Base-by-base conservation (phyloP, 1,140 invertebrate genomes). In the Microplitis mediator region DNA sequence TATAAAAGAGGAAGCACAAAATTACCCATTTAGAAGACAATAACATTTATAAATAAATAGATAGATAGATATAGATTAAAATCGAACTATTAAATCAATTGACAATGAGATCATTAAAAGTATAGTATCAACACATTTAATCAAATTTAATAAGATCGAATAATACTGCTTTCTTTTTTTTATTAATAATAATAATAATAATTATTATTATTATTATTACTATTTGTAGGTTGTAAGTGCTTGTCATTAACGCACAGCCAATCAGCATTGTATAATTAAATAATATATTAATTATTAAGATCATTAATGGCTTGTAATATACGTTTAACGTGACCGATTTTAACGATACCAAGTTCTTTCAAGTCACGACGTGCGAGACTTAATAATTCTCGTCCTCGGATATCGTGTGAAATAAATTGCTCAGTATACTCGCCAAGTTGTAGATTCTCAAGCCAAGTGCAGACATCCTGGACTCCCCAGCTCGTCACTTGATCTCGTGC, bases 271-370 rank as follows among this genome's bases (percentile, higher is more conserved):
- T 23, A 11, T 11, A 23, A 32, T 58, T 58, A 23, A 58, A 23
- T 31, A 58, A 6, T 11, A 45, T 3, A 72, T 82, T 78, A 86
- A 76, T 82, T 86, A 71, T 89, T 90, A 8, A 97, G 88, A 84
- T 97, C 96, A 83, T 95, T 95, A 68, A 97, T 96, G 13, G 94
- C 95, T 84, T 97, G 94, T 71, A 97, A 91, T 73, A 99, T 95
- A 75, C 97, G 90, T 85, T 98, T 99, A 3, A 98, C 92, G 82
- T 99, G 97, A 4, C 97, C 97, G 39, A 98, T 91, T 88, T 98
- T 99, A 2, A 92, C 94, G 32, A 98, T 92, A 31, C 96, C 96
- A 11, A 98, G 88, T 76, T 98, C 97, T 82, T 96, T 93, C 0
- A 96, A 88, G 84, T 97, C 95, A 14, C 94, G 85, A 64, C 97